Percentiles rank a stretch among this genome's conserved stretches.
Evolutionary conservation across 2,797 vertebrate species (phyloP).

Genomic region (Scolopax rusticola): DNA sequence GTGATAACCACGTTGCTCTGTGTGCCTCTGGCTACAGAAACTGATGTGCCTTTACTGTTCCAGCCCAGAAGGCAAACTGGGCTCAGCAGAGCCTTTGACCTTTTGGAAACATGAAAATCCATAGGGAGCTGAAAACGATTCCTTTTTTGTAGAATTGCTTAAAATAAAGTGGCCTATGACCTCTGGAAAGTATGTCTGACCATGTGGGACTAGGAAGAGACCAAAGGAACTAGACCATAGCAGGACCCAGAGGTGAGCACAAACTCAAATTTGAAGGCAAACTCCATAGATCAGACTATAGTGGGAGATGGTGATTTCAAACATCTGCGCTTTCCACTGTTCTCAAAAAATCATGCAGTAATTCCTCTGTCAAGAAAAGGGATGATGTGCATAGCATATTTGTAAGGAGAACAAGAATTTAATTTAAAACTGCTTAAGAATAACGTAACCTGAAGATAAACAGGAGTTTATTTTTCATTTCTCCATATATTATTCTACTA

Average conservation of each 20-base stretch:
- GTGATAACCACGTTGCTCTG: not conserved
- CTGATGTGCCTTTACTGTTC: not conserved
- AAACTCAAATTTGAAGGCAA: not conserved
- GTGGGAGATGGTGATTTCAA: not conserved
- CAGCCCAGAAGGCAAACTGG: conserved; percentile 32
- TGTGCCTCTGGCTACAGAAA: not conserved
- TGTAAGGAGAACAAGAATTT: not conserved
- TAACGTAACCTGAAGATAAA: not conserved
- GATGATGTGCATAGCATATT: not conserved
- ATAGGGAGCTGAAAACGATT: conserved; percentile 30
- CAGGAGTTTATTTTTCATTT: not conserved
- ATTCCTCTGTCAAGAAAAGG: not conserved
- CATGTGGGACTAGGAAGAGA: conserved; percentile 23
- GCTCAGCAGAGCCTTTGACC: conserved; percentile 43
- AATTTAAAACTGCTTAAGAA: not conserved
- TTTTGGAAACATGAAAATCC: conserved; percentile 55
- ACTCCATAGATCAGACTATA: not conserved
- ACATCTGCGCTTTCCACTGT: not conserved
- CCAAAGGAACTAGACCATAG: not conserved
- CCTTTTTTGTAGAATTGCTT: conserved; percentile 16
- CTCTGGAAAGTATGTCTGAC: conserved; percentile 41
- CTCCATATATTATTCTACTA: not conserved
- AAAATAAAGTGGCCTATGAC: conserved; percentile 50
- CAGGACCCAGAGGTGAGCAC: not conserved
- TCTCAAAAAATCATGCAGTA: not conserved